These are phyloP conservation scores for Vanacampus margaritifer DNA, from an alignment of 2,113 vertebrate genomes.

Conservation along the genomic window DNA sequence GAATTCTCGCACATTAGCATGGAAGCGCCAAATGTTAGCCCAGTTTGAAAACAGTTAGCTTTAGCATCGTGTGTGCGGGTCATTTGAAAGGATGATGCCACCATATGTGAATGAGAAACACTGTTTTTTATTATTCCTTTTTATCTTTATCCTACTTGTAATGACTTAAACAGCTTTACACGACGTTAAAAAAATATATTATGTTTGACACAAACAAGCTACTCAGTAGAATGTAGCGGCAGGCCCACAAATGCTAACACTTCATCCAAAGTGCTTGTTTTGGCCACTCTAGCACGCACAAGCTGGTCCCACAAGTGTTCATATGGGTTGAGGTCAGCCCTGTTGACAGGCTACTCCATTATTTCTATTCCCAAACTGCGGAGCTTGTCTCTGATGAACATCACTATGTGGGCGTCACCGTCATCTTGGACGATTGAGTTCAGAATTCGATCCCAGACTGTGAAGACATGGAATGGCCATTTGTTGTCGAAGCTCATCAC, in stretches of 20 bases:
- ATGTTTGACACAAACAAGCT: background rate
- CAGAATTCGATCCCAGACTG: background rate
- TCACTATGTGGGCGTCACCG: background rate
- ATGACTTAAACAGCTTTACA: too few species aligned
- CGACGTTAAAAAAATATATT: too few species aligned
- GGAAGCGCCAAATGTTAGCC: too few species aligned
- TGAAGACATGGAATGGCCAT: background rate
- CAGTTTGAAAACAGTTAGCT: too few species aligned
- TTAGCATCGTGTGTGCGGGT: too few species aligned
- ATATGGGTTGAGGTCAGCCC: background rate
- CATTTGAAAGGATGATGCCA: too few species aligned
- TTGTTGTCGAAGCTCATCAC: background rate
- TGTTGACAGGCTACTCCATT: background rate
- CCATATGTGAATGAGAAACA: too few species aligned
- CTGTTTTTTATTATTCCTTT: too few species aligned
- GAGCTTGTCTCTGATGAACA: background rate
- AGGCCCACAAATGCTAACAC: background rate
- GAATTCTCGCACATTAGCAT: too few species aligned
- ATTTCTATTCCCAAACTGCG: background rate
- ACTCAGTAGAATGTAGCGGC: background rate
- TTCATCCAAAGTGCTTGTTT: background rate
- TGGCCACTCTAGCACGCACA: background rate
- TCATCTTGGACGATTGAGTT: background rate
- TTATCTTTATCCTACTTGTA: too few species aligned
- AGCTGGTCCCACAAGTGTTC: constrained; percentile 1